Evolutionary conservation across 1,140 invertebrate species (phyloP).

Genomic region (Drosophila orosa): DNA sequence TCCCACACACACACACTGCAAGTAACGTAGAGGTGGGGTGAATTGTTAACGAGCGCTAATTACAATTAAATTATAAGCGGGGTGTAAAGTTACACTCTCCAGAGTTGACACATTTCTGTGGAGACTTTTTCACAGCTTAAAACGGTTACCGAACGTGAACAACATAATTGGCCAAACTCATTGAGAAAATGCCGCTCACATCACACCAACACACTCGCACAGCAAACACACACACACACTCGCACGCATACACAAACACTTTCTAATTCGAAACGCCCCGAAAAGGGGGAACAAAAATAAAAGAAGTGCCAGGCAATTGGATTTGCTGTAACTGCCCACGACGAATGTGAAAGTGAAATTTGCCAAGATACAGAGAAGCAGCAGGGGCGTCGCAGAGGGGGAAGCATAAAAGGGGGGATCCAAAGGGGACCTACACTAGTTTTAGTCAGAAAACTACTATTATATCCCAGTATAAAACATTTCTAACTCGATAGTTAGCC

Average conservation of each 20-base stretch:
- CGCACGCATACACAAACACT: slow-evolving; percentile 45
- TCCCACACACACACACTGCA: slow-evolving; percentile 75
- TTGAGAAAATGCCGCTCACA: slow-evolving; percentile 42
- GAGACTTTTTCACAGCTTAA: slow-evolving; percentile 30
- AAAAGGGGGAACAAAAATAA: slow-evolving; percentile 40
- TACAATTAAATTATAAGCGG: slow-evolving; percentile 48
- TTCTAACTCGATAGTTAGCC: not conserved
- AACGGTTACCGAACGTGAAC: slow-evolving; percentile 36
- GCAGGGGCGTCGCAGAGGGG: slow-evolving; percentile 6
- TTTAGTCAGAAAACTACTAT: not conserved
- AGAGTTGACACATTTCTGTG: slow-evolving; percentile 29
- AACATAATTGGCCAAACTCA: slow-evolving; percentile 49
- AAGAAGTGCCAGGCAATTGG: slow-evolving; percentile 68
- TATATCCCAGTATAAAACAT: not conserved
- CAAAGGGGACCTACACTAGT: not conserved
- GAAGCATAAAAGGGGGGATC: not conserved
- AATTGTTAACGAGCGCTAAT: slow-evolving; percentile 53
- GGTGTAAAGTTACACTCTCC: slow-evolving; percentile 15
- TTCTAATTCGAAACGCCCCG: slow-evolving; percentile 65
- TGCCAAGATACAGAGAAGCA: slow-evolving; percentile 32
- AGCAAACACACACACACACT: slow-evolving; percentile 13
- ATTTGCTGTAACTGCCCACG: slow-evolving; percentile 64
- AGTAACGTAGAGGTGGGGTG: slow-evolving; percentile 18
- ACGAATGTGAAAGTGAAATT: slow-evolving; percentile 79
- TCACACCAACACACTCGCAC: slow-evolving; percentile 9